Evolutionary conservation across 2,113 vertebrate species (phyloP).

Genomic region (Corvus hawaiiensis): DNA sequence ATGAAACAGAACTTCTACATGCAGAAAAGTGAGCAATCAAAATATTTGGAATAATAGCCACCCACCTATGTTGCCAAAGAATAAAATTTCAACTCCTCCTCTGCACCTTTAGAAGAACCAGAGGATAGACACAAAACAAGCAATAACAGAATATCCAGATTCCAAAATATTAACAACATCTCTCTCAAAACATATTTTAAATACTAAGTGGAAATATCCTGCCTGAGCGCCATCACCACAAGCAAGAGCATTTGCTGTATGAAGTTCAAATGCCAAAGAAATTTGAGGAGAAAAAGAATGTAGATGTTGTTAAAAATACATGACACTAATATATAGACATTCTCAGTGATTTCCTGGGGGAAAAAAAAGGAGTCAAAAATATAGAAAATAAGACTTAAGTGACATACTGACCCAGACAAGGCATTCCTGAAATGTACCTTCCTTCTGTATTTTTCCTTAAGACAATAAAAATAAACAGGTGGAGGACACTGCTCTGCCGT

Average conservation of each 20-base stretch:
- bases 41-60: background rate
- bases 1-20: background rate
- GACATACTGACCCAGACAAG: background rate
- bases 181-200: background rate
- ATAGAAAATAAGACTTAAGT: background rate
- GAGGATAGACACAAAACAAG: background rate
- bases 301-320: background rate
- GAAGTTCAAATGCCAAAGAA: background rate
- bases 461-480: background rate
- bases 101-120: background rate
- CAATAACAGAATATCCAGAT: background rate
- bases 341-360: background rate
- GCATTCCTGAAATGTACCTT: background rate
- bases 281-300: background rate
- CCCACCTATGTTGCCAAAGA: background rate
- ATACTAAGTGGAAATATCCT: background rate
- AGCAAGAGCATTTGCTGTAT: background rate
- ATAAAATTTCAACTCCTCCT: background rate
- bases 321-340: background rate
- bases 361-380: background rate
- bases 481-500: background rate
- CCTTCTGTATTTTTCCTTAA: background rate
- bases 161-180: background rate
- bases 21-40: background rate
- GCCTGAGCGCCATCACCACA: rapidly evolving